Base-by-base conservation (phyloP, 2,888 invertebrate genomes). In the Exocentrus adspersus region DNA sequence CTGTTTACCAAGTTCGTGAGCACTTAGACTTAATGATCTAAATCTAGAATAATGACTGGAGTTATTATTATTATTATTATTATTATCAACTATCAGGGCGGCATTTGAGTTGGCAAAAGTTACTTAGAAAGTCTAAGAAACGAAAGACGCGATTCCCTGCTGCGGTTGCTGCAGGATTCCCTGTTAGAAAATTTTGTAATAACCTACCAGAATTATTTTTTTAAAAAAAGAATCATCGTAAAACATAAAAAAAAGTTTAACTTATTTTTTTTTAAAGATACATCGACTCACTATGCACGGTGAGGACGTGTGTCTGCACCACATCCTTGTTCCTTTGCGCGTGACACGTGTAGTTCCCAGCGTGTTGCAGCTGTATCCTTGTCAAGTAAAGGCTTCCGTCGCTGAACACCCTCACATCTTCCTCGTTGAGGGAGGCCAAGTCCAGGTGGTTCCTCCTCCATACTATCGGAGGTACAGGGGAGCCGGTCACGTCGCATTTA, bases 271-370 rank as follows among this genome's bases (percentile, higher is more conserved):
- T n/a, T n/a, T n/a, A n/a, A n/a, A n/a, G n/a, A n/a, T n/a, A n/a
- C n/a, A n/a, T n/a, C 17, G n/a, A 85, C 90, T 87, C 82, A 92
- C 91, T 90, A 80, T 91, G 89, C 30, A 92, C 90, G 28, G 87
- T 89, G 37, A 92, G 85, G 37, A 90, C 85, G 79, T 92, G 92
- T 5, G 91, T 90, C 79, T 92, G 92, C 48, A 90, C 88, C 50
- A 91, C 88, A 72, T 89, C 89, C 65, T 88, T 87, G 80, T 91
- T 90, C 65, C 89, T 84, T 70, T 89, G 86, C 16, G 91, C 91
- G 78, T 90, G 89, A 76, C 92, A 92, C 1, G 90, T 90, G 81
- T 91, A 92, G 84, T 92, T 92, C 17, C 92, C 92, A 48, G 90
- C 89, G 79, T 92, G 91, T 64, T 90, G 86, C 50, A 92, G 84